These are phyloP conservation scores for Drosophila rubida DNA, from an alignment of 2,888 invertebrate species.

Conservation along the genomic window DNA sequence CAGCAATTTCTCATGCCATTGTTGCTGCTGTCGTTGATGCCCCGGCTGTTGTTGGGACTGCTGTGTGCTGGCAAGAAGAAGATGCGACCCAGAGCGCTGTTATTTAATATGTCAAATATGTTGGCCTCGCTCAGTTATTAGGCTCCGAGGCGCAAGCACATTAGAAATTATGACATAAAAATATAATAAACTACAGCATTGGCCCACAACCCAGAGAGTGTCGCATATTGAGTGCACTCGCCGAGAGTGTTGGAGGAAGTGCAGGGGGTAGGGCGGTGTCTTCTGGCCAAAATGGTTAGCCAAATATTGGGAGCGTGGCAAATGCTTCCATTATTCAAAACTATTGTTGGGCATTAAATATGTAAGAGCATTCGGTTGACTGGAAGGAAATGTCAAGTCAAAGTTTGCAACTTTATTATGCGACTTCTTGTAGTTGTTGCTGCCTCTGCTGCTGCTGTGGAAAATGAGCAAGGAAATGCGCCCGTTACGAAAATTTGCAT, in stretches of 20 bases:
- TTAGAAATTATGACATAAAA: slow-evolving; percentile 74
- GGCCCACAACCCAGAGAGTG: slow-evolving; percentile 39
- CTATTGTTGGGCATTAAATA: slow-evolving; percentile 70
- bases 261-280: background rate
- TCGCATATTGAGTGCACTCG: slow-evolving; percentile 56
- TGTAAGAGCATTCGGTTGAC: slow-evolving; percentile 48
- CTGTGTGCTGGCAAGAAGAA: slow-evolving; percentile 21
- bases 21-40: slow-evolving; percentile 16
- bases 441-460: slow-evolving; percentile 41
- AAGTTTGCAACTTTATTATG: slow-evolving; percentile 57
- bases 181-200: slow-evolving; percentile 59
- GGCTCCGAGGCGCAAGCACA: slow-evolving; percentile 45
- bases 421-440: slow-evolving; percentile 12
- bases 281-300: slow-evolving; percentile 43
- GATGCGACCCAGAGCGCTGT: slow-evolving; percentile 28
- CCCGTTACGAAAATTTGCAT: slow-evolving; percentile 67
- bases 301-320: slow-evolving; percentile 36
- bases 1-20: slow-evolving; percentile 44
- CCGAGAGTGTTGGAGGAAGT: background rate
- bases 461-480: slow-evolving; percentile 74
- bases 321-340: slow-evolving; percentile 70
- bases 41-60: slow-evolving; percentile 23
- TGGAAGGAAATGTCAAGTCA: slow-evolving; percentile 52
- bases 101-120: slow-evolving; percentile 62
- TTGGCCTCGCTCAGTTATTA: slow-evolving; percentile 53